Base-by-base conservation (phyloP, 2,888 invertebrate species). In the Agonopterix heracliana region DNA sequence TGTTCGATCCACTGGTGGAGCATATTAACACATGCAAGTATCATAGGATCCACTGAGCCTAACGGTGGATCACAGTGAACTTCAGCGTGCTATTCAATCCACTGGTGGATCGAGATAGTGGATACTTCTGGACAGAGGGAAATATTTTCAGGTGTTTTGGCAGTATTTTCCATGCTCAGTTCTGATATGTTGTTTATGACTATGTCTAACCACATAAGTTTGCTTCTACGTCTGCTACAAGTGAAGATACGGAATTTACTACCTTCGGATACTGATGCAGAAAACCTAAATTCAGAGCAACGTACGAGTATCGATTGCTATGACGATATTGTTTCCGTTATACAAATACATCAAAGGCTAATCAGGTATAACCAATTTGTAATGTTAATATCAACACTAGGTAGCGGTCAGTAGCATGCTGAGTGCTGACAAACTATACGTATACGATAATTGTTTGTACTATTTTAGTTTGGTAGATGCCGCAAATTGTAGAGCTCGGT, bases 161-260 rank as follows among this genome's bases (percentile, higher is more conserved):
- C 26, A 26, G 82, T 82, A 0, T 77, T 71, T 59, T 66, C 71
- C 35, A 83, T 81, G 81, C 60, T 84, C 3, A 74, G 78, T 10
- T 76, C 82, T 0, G 83, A 84, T 52, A 60, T 83, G 13, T 56
- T 83, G 13, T 82, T 84, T 54, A 79, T 78, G 66, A 77, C 78
- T 2, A 81, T 84, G 81, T 73, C 84, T 1, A 82, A 77, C 49
- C 80, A 84, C 51, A 82, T 84, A 45, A 77, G 79, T 54, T 78
- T 84, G 81, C 61, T 83, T 9, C 51, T 84, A 9, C 71, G 74
- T 7, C 53, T 81, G 2, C 56, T 84, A 45, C 81, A 82, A 62
- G 59, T 77, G 14, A 73, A 73, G 55, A 77, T 84, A 50, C 74
- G 79, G 1, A 61, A 62, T 1, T 41, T 82, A 35, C 71, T 67